phyloP scores from a whole-genome alignment of 64 coral and sea anemone genomes.

The Montipora efflorescens region DNA sequence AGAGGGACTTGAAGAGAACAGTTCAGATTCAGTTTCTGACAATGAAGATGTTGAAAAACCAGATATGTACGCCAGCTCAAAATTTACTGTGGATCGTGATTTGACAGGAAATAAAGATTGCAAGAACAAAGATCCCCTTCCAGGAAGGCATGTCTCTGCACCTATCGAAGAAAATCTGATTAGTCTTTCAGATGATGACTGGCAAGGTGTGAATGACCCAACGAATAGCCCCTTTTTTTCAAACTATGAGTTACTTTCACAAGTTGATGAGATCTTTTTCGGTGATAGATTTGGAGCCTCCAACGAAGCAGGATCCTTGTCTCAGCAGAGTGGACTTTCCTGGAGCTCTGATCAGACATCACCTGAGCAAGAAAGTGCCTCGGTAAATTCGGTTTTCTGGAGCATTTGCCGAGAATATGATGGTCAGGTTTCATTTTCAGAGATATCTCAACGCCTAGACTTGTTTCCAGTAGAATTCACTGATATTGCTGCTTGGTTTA shows the following conservation, averaged over 20 bases:
- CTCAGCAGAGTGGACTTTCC: slow-evolving; percentile 2
- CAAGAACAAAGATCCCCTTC: not conserved
- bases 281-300: not conserved
- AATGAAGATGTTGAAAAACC: slow-evolving; percentile 33
- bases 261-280: slow-evolving; percentile 24
- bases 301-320: slow-evolving; percentile 9
- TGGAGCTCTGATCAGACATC: not conserved
- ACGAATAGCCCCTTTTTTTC: not conserved
- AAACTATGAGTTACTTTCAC: slow-evolving; percentile 33
- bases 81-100: not conserved
- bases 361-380: not conserved
- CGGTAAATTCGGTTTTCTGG: slow-evolving; percentile 47
- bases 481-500: slow-evolving; percentile 70
- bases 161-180: slow-evolving; percentile 7
- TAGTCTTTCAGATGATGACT: slow-evolving; percentile 21
- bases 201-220: not conserved
- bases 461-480: slow-evolving; percentile 51
- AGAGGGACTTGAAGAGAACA: not conserved
- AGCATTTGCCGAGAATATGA: slow-evolving; percentile 42
- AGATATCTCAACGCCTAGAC: slow-evolving; percentile 28
- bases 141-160: not conserved
- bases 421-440: slow-evolving; percentile 54
- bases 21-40: slow-evolving; percentile 12
- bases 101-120: not conserved
- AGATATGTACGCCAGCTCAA: slow-evolving; percentile 20